Evolutionary conservation across 2,113 vertebrate genomes (phyloP).

Genomic region (Ovibos moschatus): DNA sequence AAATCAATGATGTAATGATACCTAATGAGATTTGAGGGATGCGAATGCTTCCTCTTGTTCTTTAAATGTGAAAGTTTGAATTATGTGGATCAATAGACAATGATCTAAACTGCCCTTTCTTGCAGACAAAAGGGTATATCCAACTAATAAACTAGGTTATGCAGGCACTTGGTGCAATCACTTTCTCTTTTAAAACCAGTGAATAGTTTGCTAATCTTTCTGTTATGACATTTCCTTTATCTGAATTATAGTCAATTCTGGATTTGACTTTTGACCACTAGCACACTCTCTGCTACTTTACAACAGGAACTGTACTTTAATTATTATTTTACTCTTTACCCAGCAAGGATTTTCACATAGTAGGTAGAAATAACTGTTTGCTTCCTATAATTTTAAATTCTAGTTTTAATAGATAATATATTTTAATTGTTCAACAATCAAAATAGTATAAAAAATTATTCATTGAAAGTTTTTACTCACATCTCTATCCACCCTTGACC

Average conservation of each 20-base stretch:
- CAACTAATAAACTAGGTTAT: background rate
- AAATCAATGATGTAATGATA: constrained; percentile 52
- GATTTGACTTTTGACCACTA: constrained; percentile 9
- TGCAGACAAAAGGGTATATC: background rate
- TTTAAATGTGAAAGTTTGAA: constrained; percentile 52
- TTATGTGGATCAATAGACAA: constrained; percentile 50
- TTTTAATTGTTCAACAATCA: background rate
- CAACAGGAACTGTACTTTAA: background rate
- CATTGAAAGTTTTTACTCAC: background rate
- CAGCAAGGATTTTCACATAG: too few relatives aligned
- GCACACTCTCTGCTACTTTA: background rate
- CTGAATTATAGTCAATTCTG: constrained; percentile 21
- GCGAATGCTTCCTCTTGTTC: constrained; percentile 21
- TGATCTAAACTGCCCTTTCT: constrained; percentile 19
- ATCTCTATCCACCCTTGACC: background rate
- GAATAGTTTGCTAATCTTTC: background rate
- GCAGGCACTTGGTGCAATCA: background rate
- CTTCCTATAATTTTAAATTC: background rate
- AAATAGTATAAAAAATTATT: background rate
- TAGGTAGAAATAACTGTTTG: background rate
- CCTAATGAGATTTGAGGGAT: constrained; percentile 55
- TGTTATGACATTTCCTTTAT: background rate
- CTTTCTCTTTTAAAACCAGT: background rate
- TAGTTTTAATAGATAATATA: background rate
- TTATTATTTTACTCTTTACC: background rate